These are phyloP conservation scores for Amblyopsis rosae DNA, from an alignment of 2,113 vertebrate genomes.

Conservation along the genomic window DNA sequence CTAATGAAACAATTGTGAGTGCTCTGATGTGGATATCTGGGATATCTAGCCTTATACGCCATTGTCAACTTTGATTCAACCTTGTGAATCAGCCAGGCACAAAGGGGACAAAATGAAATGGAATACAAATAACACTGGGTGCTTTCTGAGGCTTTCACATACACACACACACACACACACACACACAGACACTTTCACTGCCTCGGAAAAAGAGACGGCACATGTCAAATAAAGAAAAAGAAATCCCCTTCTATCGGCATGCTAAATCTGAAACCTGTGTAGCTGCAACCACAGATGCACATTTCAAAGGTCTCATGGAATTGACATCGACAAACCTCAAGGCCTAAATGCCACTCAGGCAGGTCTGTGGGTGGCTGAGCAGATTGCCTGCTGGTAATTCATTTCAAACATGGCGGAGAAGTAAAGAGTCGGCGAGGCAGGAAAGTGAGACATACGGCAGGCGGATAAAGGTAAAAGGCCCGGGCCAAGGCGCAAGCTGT, in stretches of 20 bases:
- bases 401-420: slow-evolving; percentile 2
- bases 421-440: slow-evolving; percentile 21
- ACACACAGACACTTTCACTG: slow-evolving; percentile 32
- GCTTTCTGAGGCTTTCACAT: background rate
- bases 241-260: slow-evolving; percentile 12
- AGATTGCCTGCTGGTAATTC: slow-evolving; percentile 22
- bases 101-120: slow-evolving; percentile 21
- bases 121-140: background rate
- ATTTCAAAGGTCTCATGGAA: slow-evolving; percentile 22
- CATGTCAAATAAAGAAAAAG: slow-evolving; percentile 19
- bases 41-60: slow-evolving; percentile 64
- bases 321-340: background rate
- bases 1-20: slow-evolving; percentile 81
- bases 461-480: slow-evolving; percentile 32
- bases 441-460: slow-evolving; percentile 38
- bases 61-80: slow-evolving; percentile 69
- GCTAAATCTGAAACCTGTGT: slow-evolving; percentile 26
- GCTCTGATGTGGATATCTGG: slow-evolving; percentile 76
- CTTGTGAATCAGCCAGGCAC: slow-evolving; percentile 74
- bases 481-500: slow-evolving; percentile 42
- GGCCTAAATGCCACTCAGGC: background rate
- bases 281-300: slow-evolving; percentile 26
- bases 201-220: slow-evolving; percentile 17
- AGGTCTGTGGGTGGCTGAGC: background rate
- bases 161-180: slow-evolving; percentile 4